Evolutionary conservation across 1,140 invertebrate species (phyloP), one percentile per base, ranked within the genome.

Genomic region (Pogonomyrmex barbatus): DNA sequence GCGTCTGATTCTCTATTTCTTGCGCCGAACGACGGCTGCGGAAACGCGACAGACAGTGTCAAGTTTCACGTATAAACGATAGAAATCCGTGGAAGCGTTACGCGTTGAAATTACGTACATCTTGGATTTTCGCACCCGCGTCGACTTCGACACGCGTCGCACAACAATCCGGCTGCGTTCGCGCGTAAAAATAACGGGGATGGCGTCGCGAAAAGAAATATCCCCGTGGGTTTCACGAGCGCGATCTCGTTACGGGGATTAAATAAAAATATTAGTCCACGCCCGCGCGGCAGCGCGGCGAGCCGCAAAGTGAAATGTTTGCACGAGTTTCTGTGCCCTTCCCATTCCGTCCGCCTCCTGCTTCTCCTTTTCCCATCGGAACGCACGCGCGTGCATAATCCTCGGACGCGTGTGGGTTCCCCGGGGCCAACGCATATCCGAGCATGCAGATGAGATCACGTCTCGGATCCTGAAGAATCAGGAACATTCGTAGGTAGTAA

Each of bases 391-490:
- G 79, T 75, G 79, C 79, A 75, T 83, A 83, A 83, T 83, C 68
- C 68, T 36, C 68, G 42, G 8, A 83, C 68, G 79, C 79, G 68
- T 83, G 68, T 83, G 70, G 68, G 79, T 83, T 83, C 79, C 54
- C 30, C 42, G 79, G 68, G 79, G 79, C 79, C 68, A 50, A 75
- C 68, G 79, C 79, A 10, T 83, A 83, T 83, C 79, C 33, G 68
- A 75, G 68, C 68, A 75, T 83, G 79, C 79, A 83, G 79, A 83
- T 83, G 79, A 83, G 79, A 83, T 83, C 79, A 83, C 79, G 79
- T 83, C 79, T 83, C 68, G 42, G 67, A 73, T 83, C 54, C 79
- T 75, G 79, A 83, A 62, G 79, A 83, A 83, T 83, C 79, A 83
- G 68, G 79, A 83, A 71, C 79, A 82, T 68, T 82, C 79, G 68